These are phyloP conservation scores for Xylota segnis DNA, from an alignment of 2,888 invertebrate species.

Conservation along the genomic window DNA sequence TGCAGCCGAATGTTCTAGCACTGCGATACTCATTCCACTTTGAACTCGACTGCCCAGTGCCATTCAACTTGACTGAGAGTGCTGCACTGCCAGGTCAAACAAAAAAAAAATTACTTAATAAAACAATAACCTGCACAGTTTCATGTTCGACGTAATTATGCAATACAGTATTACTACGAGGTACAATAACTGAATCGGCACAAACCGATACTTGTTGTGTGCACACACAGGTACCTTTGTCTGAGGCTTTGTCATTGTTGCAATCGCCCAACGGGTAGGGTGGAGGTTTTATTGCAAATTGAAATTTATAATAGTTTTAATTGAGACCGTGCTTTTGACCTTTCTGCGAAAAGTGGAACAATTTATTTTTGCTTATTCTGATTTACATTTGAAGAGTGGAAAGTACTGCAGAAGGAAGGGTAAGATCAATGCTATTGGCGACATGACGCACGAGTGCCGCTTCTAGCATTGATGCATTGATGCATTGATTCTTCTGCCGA, in stretches of 20 bases:
- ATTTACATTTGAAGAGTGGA: background rate
- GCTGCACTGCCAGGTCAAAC: background rate
- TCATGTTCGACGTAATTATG: slow-evolving; percentile 23
- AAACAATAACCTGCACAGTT: slow-evolving; percentile 1
- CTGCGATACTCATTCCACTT: background rate
- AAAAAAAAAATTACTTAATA: slow-evolving; percentile 16
- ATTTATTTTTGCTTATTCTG: slow-evolving; percentile 1
- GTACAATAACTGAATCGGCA: slow-evolving; percentile 14
- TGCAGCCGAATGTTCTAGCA: background rate
- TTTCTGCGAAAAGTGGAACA: slow-evolving; percentile 22
- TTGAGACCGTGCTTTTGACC: slow-evolving; percentile 32
- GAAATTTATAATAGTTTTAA: slow-evolving; percentile 23
- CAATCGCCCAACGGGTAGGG: background rate
- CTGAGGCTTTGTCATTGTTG: background rate
- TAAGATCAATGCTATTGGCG: too few relatives aligned
- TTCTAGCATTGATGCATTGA: too few relatives aligned
- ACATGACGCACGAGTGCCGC: too few relatives aligned
- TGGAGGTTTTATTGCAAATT: slow-evolving; percentile 10
- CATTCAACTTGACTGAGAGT: slow-evolving; percentile 13
- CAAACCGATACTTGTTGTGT: background rate
- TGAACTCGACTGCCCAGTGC: background rate
- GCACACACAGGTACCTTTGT: slow-evolving; percentile 1
- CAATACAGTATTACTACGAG: slow-evolving; percentile 12
- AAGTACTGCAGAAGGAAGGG: too few relatives aligned
- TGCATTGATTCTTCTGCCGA: too few relatives aligned